Percentiles rank a stretch among this genome's conserved stretches.
phyloP scores from a whole-genome alignment of 2,888 invertebrate species.

The Acleris holmiana region DNA sequence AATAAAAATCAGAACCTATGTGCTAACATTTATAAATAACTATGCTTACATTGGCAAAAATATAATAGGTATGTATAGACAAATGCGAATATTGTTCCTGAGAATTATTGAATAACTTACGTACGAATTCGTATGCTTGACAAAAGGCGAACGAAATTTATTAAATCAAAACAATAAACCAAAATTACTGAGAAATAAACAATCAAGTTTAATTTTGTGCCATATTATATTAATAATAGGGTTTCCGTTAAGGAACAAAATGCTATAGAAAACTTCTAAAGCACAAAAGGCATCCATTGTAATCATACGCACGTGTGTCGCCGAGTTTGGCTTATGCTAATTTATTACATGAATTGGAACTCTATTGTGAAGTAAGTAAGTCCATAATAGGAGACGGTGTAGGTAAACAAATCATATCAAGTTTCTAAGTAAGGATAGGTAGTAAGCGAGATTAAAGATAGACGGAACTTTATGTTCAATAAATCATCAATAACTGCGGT shows the following conservation, averaged over 20 bases:
- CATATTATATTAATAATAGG: conserved; percentile 15
- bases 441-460: conserved; percentile 18
- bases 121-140: too few species aligned
- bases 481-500: conserved; percentile 12
- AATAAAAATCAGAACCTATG: too few species aligned
- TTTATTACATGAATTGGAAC: conserved; percentile 50
- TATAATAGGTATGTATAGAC: too few species aligned
- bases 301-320: conserved; percentile 67
- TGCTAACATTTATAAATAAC: too few species aligned
- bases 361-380: conserved; percentile 42
- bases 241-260: too few species aligned
- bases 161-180: too few species aligned
- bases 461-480: conserved; percentile 25
- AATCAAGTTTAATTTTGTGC: too few species aligned
- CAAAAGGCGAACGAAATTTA: too few species aligned
- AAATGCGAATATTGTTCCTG: too few species aligned
- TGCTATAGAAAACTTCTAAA: conserved; percentile 24
- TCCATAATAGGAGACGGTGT: conserved; percentile 25
- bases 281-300: conserved; percentile 53
- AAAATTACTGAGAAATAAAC: too few species aligned
- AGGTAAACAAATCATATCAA: conserved; percentile 35
- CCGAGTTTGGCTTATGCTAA: conserved; percentile 61
- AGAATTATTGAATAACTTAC: too few species aligned
- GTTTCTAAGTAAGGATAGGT: conserved; percentile 30
- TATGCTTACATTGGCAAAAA: too few species aligned